Evolutionary conservation across 92 coral and sea anemone genomes (phyloP).

Genomic region (Parazoanthus swiftii): DNA sequence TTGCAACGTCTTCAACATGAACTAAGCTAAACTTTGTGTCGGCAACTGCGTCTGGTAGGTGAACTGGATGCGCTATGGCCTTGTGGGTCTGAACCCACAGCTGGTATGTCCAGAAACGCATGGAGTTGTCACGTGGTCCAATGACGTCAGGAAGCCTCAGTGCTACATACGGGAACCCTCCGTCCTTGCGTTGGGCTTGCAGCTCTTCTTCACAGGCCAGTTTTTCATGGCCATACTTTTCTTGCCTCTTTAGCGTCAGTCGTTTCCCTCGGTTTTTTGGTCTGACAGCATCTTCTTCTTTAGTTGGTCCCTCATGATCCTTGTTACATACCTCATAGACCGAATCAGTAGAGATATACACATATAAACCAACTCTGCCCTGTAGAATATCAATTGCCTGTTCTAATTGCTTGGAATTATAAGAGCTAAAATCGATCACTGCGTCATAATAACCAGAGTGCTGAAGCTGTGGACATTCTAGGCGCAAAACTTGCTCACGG

Average conservation of each 20-base stretch:
- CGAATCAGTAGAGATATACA: conserved; percentile 91
- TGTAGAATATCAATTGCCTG: conserved; percentile 69
- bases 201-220: conserved; percentile 93
- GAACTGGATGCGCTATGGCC: conserved; percentile 81
- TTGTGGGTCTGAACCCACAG: conserved; percentile 88
- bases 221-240: conserved; percentile 91
- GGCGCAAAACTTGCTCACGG: conserved; percentile 73
- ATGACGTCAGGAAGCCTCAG: conserved; percentile 92
- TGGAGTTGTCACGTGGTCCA: conserved; percentile 94
- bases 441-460: conserved; percentile 78
- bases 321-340: conserved; percentile 91
- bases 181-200: conserved; percentile 65
- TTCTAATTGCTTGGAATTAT: conserved; percentile 74
- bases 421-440: conserved; percentile 94
- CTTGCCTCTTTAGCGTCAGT: conserved; percentile 67
- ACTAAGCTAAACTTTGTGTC: conserved; percentile 80
- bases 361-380: conserved; percentile 82
- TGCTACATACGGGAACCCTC: conserved; percentile 87
- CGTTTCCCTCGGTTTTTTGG: conserved; percentile 75
- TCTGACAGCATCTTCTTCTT: conserved; percentile 88
- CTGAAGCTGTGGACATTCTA: conserved; percentile 83
- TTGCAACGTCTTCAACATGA: conserved; percentile 94
- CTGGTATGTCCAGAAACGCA: conserved; percentile 97
- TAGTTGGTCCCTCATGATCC: conserved; percentile 68
- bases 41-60: conserved; percentile 87